Conservation (phyloP, 2,113 vertebrate genomes). For the Notothenia coriiceps region DNA sequence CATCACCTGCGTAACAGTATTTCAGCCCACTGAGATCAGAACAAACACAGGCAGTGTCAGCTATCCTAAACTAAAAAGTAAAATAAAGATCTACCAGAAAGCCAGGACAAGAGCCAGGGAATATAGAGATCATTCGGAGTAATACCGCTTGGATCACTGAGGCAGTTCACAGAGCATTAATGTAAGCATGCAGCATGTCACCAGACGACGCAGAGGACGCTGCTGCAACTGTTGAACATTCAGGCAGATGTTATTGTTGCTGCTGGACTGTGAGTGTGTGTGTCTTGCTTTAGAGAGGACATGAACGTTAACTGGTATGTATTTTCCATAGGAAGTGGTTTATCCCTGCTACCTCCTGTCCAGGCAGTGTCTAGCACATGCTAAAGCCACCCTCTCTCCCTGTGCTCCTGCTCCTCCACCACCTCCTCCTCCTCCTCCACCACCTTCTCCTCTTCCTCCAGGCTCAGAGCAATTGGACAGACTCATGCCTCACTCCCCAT, state of each 20-base stretch:
- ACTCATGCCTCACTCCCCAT: constrained; percentile 80
- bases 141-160: constrained; percentile 63
- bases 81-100: constrained; percentile 65
- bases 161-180: constrained; percentile 72
- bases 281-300: constrained; percentile 66
- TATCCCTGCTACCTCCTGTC: constrained; percentile 80
- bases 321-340: constrained; percentile 78
- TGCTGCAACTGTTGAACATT: constrained; percentile 78
- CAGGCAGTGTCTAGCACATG: constrained; percentile 81
- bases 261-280: constrained; percentile 65
- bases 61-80: constrained; percentile 72
- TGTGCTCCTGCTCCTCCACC: constrained; percentile 67
- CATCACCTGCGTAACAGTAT: constrained; percentile 81
- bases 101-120: constrained; percentile 78
- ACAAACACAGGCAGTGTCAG: constrained; percentile 82
- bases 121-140: constrained; percentile 59
- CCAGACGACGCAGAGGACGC: constrained; percentile 58
- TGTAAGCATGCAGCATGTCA: constrained; percentile 71
- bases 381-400: constrained; percentile 78
- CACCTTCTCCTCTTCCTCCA: constrained; percentile 72
- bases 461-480: constrained; percentile 69
- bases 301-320: constrained; percentile 60
- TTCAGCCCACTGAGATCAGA: constrained; percentile 79
- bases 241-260: constrained; percentile 69
- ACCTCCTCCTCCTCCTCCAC: constrained; percentile 45